Percentiles rank a stretch among this genome's conserved stretches.
Conservation (phyloP, 2,888 invertebrate species). For the Rhaphigaster nebulosa region DNA sequence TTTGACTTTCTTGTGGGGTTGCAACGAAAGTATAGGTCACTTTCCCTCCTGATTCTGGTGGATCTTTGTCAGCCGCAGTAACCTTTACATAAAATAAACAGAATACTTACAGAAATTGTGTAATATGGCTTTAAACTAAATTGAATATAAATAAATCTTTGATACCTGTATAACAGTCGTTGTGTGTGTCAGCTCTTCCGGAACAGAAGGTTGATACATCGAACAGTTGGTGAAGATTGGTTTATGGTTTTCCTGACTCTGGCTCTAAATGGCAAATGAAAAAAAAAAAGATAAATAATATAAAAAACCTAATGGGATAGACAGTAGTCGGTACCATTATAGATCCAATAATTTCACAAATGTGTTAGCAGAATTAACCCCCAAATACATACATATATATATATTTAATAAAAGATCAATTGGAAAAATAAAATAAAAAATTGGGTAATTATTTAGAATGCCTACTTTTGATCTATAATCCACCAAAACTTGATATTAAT, state of each 20-base stretch:
- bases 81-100: conserved; percentile 71
- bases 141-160: neutral
- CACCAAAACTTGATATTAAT: no score
- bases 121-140: neutral
- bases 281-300: neutral
- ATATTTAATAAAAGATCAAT: no score
- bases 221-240: conserved; percentile 89
- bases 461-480: no score
- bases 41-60: conserved; percentile 80
- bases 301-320: neutral
- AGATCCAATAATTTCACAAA: no score
- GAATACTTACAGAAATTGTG: neutral
- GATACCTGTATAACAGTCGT: conserved; percentile 82
- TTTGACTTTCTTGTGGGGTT: conserved; percentile 79
- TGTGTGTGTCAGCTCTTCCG: conserved; percentile 82
- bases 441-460: no score
- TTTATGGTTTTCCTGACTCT: conserved; percentile 80
- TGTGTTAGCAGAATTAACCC: no score
- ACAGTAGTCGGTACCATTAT: no score
- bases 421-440: no score
- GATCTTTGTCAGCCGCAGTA: conserved; percentile 80
- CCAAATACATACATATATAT: no score
- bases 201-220: conserved; percentile 83
- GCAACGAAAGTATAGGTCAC: conserved; percentile 88
- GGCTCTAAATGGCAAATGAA: conserved; percentile 64